Conservation (phyloP, 2,113 vertebrate genomes). For the Bungarus multicinctus region DNA sequence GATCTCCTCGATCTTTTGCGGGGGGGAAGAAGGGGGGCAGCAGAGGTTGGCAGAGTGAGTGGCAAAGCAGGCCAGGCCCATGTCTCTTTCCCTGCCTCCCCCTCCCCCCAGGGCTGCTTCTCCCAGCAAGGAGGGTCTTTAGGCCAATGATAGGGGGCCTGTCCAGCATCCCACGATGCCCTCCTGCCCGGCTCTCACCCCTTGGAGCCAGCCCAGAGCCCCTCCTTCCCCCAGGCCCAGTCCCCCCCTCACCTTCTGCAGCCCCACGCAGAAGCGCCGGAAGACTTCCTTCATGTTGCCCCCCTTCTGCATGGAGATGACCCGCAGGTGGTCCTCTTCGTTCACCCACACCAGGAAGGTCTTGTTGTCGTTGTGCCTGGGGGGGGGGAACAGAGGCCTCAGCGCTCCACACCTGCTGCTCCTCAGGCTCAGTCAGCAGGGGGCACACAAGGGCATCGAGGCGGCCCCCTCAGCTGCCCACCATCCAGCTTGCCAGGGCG, state of each 20-base stretch:
- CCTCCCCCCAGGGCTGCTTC: background rate
- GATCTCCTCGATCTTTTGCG: conserved; percentile 85
- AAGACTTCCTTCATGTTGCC: conserved; percentile 98
- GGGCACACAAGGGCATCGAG: background rate
- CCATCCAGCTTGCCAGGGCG: too few species aligned
- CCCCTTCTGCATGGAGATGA: conserved; percentile 93
- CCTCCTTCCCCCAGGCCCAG: background rate
- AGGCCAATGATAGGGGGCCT: background rate
- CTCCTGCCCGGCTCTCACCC: background rate
- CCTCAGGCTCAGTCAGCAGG: too few species aligned
- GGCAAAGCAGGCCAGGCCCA: background rate
- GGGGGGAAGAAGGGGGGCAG: background rate
- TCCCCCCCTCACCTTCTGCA: conserved; percentile 77
- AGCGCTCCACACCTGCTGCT: background rate
- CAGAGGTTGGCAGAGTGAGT: background rate
- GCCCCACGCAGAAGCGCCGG: conserved; percentile 90
- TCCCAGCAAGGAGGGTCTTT: background rate
- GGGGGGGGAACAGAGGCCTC: background rate
- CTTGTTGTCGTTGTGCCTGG: conserved; percentile 91
- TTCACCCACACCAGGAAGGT: conserved; percentile 95
- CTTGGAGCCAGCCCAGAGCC: background rate
- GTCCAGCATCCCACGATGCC: background rate
- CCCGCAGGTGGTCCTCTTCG: conserved; percentile 91
- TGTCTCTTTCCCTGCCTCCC: rapidly evolving
- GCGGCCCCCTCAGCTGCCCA: background rate